Base-by-base conservation (phyloP, 2,113 vertebrate genomes). In the Myiopsitta monachus region DNA sequence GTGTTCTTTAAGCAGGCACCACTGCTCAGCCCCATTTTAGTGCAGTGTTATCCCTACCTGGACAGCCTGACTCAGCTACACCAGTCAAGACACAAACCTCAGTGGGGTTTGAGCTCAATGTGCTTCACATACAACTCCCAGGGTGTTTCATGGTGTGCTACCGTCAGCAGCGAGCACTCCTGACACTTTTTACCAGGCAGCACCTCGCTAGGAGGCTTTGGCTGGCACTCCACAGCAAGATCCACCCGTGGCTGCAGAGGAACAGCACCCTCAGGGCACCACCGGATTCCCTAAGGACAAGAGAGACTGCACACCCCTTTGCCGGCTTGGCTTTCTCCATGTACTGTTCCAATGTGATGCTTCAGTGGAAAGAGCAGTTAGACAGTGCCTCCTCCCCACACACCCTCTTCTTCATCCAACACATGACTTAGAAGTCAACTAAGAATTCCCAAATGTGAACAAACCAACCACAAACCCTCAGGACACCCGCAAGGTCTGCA, bases 161-260 rank as follows among this genome's bases (percentile, higher is more conserved):
- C 9, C 1, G 0, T 17, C 31, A 39, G n/a, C 14, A 39, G 52
- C 1, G 0, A 72, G 24, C 18, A 9, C 66, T 87, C 63, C 83
- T 57, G 63, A 63, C 1, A 11, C 55, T 81, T 0, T 18, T 54
- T 16, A 62, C 41, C 57, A 38, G 70, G 75, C 72, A 90, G 79
- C 76, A 57, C 33, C 62, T 68, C 89, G 10, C 21, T 36, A 39
- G 31, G 44, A 74, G 66, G 64, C 38, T 44, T 38, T 70, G 49
- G 51, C 38, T 78, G 61, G 17, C 30, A 19, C 36, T 73, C 80
- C 41, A 67, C 1, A 85, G 54, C 79, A 26, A 47, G 43, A 26
- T 11, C 11, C 1, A 0, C 5, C 70, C 10, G 23, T 15, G 26
- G 82, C 66, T 63, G 85, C 85, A 62, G 79, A 88, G 36, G 49